Conservation (phyloP, 2,113 vertebrate species). For the Holacanthus passer region DNA sequence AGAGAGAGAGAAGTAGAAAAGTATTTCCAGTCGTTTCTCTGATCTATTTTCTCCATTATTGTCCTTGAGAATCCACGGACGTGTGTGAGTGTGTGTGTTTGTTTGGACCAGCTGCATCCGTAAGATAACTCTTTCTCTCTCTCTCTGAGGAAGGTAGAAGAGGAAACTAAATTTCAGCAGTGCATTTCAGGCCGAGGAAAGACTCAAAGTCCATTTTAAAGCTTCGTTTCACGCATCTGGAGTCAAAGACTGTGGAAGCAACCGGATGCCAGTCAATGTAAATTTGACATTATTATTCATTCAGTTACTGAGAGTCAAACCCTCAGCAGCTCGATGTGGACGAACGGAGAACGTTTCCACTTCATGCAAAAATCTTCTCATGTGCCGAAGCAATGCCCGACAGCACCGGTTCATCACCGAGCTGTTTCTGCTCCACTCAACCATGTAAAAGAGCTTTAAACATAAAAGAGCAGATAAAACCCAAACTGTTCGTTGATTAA, state of each 20-base stretch:
- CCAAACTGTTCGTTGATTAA: not conserved
- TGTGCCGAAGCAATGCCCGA: not conserved
- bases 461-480: too few relatives aligned
- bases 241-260: not conserved
- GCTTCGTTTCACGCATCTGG: not conserved
- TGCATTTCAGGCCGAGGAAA: not conserved
- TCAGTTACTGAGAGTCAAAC: not conserved
- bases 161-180: conserved; percentile 1
- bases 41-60: conserved; percentile 31
- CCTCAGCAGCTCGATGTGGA: not conserved
- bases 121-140: conserved; percentile 36
- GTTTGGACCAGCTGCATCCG: conserved; percentile 42
- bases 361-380: not conserved
- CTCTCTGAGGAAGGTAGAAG: not conserved
- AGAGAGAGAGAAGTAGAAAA: conserved; percentile 30
- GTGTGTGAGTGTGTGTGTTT: not conserved
- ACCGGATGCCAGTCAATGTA: not conserved
- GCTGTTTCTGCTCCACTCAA: not conserved
- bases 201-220: not conserved
- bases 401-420: too few relatives aligned
- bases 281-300: not conserved
- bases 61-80: conserved; percentile 8
- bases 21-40: conserved; percentile 17
- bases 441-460: not conserved
- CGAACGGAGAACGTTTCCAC: not conserved